A percentile compares a stretch with the other conserved stretches of the same genome.
Conservation (phyloP, 2,113 vertebrate species). For the Peucedramus taeniatus region DNA sequence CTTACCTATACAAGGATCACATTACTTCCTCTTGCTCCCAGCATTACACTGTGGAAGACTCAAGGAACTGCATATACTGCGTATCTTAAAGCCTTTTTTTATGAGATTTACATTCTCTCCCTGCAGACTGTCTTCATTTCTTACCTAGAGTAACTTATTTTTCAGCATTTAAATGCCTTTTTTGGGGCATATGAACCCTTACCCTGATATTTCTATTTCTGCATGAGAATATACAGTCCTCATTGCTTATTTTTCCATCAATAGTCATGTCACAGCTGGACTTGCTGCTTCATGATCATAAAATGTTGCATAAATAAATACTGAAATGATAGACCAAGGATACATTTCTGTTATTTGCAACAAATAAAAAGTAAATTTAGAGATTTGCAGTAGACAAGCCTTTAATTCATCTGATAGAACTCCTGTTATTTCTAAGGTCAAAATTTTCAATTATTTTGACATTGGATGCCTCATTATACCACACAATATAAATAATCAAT, state of each 20-base stretch:
- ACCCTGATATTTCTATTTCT: not conserved
- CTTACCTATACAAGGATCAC: not conserved
- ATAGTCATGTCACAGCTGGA: not conserved
- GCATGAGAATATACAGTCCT: not conserved
- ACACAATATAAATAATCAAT: not conserved
- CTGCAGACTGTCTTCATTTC: not conserved
- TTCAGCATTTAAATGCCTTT: not conserved
- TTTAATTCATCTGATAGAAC: not conserved
- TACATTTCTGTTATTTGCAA: not conserved
- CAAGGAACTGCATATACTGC: not conserved
- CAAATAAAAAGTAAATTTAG: not conserved
- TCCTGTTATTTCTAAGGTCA: not conserved
- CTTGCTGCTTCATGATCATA: not conserved
- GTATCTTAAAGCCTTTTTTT: not conserved
- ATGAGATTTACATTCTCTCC: not conserved
- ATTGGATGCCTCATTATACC: not conserved
- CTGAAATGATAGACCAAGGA: not conserved
- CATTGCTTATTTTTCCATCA: not conserved
- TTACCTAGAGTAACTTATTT: not conserved
- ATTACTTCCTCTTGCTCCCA: not conserved
- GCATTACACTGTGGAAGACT: not conserved
- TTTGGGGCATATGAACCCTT: not conserved
- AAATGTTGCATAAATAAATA: not conserved
- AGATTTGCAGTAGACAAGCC: not conserved
- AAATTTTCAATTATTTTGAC: not conserved